Base-by-base conservation (phyloP, 1,140 invertebrate species). In the Diploscapter pachys region DNA sequence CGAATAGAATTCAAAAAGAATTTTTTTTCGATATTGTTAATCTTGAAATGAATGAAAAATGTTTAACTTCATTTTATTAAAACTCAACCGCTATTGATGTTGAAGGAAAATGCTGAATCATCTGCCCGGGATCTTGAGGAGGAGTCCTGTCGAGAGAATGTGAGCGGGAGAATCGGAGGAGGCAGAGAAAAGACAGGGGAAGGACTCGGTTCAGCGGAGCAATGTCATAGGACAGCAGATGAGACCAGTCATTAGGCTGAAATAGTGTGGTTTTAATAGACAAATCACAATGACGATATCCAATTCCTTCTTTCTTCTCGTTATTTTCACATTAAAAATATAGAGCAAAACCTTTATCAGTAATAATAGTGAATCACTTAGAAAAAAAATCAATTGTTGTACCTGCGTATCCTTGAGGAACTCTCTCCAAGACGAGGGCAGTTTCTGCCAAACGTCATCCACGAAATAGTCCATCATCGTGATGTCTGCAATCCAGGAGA, bases 351-450 rank as follows among this genome's bases (percentile, higher is more conserved):
- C 31, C 31, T 31, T 31, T 31, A 31, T 31, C 31, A 31, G 1
- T 31, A 31, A 31, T 31, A 31, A 31, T 31, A 31, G 31, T 31
- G 9, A 59, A 59, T 59, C 57, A 31, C 1, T 59, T 59, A 59
- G 31, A 65, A 13, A 65, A 8, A 31, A 65, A 65, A 63, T 8
- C 8, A 69, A 54, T 11, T 8, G 2, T 9, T 50, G 50, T n/a
- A 69, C 67, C 11, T 48, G 11, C 63, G 2, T 9, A 65, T 65
- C 13, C 54, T 50, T 57, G 11, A 8, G 52, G 13, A 75, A 77
- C 13, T 11, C 73, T 76, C 71, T 74, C 66, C 66, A 68, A 8
- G n/a, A 31, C 5, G 66, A 54, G 13, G 66, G 66, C 5, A 54
- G 4, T 2, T 74, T 74, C 31, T 57, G 31, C 13, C 52, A 49